Conservation (phyloP, 2,113 vertebrate genomes). For the Chaetorhynchus papuensis region DNA sequence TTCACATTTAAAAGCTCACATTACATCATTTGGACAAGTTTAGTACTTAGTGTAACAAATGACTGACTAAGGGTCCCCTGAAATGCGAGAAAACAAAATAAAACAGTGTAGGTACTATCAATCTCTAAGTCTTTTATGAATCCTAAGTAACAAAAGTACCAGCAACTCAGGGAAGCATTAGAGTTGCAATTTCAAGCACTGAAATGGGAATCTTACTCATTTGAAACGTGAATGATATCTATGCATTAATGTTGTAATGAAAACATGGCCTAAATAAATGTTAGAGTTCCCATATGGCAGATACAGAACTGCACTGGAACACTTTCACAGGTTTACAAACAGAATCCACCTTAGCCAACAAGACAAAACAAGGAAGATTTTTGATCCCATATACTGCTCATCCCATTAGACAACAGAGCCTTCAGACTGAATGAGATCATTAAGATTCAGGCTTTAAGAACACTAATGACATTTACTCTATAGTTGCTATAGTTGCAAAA, state of each 20-base stretch:
- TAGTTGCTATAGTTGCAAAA: neutral
- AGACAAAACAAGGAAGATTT: neutral
- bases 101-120: neutral
- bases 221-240: neutral
- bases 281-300: neutral
- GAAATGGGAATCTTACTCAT: neutral
- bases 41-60: neutral
- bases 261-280: neutral
- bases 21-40: neutral
- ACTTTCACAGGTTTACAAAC: neutral
- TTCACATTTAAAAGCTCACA: neutral
- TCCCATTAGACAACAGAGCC: neutral
- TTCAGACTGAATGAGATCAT: neutral
- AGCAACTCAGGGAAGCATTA: neutral
- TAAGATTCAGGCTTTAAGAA: neutral
- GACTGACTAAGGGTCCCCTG: neutral
- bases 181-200: neutral
- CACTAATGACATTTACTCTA: neutral
- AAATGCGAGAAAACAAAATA: neutral
- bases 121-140: neutral
- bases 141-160: neutral
- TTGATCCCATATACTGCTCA: neutral
- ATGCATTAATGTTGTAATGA: neutral
- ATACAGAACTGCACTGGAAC: neutral
- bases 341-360: neutral